A percentile compares a stretch with the other conserved stretches of the same genome.
phyloP scores from a whole-genome alignment of 2,797 vertebrate species.

The Dermochelys coriacea region DNA sequence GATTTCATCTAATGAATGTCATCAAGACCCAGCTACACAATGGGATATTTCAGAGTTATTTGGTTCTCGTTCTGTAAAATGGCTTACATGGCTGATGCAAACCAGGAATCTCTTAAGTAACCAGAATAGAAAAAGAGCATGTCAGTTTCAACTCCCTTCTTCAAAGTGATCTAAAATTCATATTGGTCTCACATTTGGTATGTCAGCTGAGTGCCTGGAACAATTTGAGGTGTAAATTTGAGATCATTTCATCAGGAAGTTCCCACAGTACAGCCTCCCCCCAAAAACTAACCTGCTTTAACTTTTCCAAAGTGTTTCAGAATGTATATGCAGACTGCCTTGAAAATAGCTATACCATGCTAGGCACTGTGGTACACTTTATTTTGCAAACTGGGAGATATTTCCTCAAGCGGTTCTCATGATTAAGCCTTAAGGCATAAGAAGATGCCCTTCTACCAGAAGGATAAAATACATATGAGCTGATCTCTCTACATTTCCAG shows the following conservation, averaged over 20 bases:
- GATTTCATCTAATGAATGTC: not conserved
- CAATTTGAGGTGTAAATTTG: not conserved
- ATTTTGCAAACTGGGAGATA: not conserved
- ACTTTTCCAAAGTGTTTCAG: not conserved
- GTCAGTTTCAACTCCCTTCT: not conserved
- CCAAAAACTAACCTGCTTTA: not conserved
- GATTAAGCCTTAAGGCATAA: not conserved
- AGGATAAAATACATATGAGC: accelerated
- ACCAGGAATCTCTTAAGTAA: not conserved
- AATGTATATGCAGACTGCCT: not conserved
- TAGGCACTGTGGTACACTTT: not conserved
- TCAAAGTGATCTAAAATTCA: not conserved
- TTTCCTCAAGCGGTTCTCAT: not conserved
- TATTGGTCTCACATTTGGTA: not conserved
- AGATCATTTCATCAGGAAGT: not conserved
- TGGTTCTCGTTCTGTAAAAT: not conserved
- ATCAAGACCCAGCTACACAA: not conserved
- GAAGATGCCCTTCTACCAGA: not conserved
- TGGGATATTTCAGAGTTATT: not conserved
- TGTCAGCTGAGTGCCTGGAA: not conserved
- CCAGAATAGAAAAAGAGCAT: not conserved
- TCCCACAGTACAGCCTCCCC: not conserved
- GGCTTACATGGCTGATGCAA: not conserved
- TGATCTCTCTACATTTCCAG: not conserved
- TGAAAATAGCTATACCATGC: not conserved